phyloP scores from a whole-genome alignment of 2,113 vertebrate genomes.

The Leucosticte australis region DNA sequence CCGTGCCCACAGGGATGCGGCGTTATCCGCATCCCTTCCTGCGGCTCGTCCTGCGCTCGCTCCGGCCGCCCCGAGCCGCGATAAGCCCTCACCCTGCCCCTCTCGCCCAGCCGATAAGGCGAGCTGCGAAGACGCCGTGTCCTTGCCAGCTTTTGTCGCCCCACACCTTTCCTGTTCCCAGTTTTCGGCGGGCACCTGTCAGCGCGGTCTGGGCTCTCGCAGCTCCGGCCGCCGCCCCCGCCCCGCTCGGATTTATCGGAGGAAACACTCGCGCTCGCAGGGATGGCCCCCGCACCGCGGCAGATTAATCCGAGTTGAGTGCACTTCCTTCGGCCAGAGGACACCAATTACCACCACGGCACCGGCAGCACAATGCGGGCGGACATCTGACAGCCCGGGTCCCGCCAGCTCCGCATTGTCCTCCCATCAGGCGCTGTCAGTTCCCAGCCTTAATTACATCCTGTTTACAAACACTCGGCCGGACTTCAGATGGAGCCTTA shows the following conservation, averaged over 20 bases:
- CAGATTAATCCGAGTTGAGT: slow-evolving; percentile 96
- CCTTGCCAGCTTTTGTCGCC: slow-evolving; percentile 48
- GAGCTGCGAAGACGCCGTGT: slow-evolving; percentile 73
- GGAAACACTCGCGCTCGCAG: slow-evolving; percentile 95
- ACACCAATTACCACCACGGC: slow-evolving; percentile 97
- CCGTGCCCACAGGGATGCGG: not conserved
- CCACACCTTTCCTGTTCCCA: slow-evolving; percentile 83
- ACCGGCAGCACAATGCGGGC: slow-evolving; percentile 92
- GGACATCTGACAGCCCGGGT: slow-evolving; percentile 90
- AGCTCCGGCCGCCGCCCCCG: slow-evolving; percentile 56
- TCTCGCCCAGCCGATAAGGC: slow-evolving; percentile 74
- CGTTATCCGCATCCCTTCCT: slow-evolving; percentile 11
- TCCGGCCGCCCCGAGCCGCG: not conserved
- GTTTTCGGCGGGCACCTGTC: slow-evolving; percentile 93
- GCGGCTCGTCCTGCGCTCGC: not conserved
- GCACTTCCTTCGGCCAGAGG: slow-evolving; percentile 97
- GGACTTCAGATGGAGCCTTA: slow-evolving; percentile 87
- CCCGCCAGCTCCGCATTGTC: slow-evolving; percentile 88
- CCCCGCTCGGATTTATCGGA: slow-evolving; percentile 88
- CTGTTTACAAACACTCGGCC: slow-evolving; percentile 96
- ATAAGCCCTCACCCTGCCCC: slow-evolving; percentile 69
- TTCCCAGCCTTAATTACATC: slow-evolving; percentile 97
- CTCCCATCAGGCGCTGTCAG: slow-evolving; percentile 86
- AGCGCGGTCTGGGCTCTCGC: slow-evolving; percentile 67
- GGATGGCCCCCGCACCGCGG: slow-evolving; percentile 93